Evolutionary conservation across 2,888 invertebrate species (phyloP).

Genomic region (Caenorhabditis afra): DNA sequence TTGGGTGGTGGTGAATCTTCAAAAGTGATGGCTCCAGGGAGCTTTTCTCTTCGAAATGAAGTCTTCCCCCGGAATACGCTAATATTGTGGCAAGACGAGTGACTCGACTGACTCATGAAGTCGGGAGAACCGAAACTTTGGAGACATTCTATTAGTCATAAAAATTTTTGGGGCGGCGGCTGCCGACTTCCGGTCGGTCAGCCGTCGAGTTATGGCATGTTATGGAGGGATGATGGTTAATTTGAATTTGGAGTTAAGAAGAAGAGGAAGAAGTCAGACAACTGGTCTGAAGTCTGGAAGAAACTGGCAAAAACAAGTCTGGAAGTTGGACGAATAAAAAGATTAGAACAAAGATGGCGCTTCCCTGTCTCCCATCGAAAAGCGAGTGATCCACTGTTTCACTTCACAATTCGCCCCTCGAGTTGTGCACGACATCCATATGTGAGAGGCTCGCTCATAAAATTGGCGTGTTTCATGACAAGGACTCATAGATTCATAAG

Average conservation of each 20-base stretch:
- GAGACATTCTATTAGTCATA: constrained; percentile 33
- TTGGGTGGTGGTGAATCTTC: constrained; percentile 44
- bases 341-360: background rate
- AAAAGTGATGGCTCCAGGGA: constrained; percentile 22
- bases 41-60: no score
- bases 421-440: constrained; percentile 23
- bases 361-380: background rate
- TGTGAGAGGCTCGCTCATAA: constrained; percentile 33
- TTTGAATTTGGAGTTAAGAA: constrained; percentile 26
- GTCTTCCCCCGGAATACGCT: background rate
- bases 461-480: constrained; percentile 55
- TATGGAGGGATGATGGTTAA: constrained; percentile 18
- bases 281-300: constrained; percentile 9
- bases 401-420: background rate
- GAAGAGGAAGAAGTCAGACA: constrained; percentile 4
- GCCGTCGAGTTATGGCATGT: constrained; percentile 17
- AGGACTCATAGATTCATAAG: constrained; percentile 57
- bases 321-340: constrained; percentile 5
- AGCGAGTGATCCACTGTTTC: background rate
- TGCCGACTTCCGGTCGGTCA: constrained; percentile 32
- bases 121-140: constrained; percentile 3
- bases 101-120: constrained; percentile 13
- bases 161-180: constrained; percentile 30
- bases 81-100: constrained; percentile 15
- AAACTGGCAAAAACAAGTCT: constrained; percentile 5